Base-by-base conservation (phyloP, 2,888 invertebrate species). In the Omphaloscelis lunosa region DNA sequence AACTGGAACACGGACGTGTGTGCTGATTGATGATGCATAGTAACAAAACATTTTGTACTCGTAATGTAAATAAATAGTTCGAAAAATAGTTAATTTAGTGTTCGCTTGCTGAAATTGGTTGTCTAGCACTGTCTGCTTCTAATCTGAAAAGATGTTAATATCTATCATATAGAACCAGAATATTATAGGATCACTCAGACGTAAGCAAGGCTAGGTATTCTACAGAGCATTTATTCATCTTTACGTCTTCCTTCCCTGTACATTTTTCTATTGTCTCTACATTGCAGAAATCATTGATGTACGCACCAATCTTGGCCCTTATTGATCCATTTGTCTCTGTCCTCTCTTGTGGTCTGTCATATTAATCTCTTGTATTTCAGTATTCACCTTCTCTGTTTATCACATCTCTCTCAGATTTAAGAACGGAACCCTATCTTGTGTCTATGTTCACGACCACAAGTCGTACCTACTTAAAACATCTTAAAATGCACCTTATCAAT, bases 11-110 rank as follows among this genome's bases (percentile, higher is more conserved):
- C 87, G 85, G 87, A 87, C 85, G 82, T 68, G 85, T 87, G 88
- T 89, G 90, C 84, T 89, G 85, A 79, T 79, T 79, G 78, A 72
- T 66, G 59, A 81, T 62, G 82, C 75, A 77, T 91, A 89, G 87
- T 84, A 85, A 89, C 86, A 87, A 87, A 89, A 89, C 75, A 86
- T 93, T 93, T 93, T 93, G 89, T 93, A 93, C 93, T 90, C 89
- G 86, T 90, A 77, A 77, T 92, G 91, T 92, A 92, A 89, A 92
- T 92, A 91, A 78, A 81, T 83, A 85, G 85, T 89, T 83, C 69
- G 62, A 79, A 68, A 77, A 87, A 83, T 86, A 88, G 82, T 85
- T 84, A 72, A 80, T 83, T 85, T 90, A 90, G 90, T 85, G 83
- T 83, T 86, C 83, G 93, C 93, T 93, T 93, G 92, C 91, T 86